A percentile compares a stretch with the other conserved stretches of the same genome.
phyloP scores from a whole-genome alignment of 2,797 vertebrate genomes.

The Poecilia velifera region DNA sequence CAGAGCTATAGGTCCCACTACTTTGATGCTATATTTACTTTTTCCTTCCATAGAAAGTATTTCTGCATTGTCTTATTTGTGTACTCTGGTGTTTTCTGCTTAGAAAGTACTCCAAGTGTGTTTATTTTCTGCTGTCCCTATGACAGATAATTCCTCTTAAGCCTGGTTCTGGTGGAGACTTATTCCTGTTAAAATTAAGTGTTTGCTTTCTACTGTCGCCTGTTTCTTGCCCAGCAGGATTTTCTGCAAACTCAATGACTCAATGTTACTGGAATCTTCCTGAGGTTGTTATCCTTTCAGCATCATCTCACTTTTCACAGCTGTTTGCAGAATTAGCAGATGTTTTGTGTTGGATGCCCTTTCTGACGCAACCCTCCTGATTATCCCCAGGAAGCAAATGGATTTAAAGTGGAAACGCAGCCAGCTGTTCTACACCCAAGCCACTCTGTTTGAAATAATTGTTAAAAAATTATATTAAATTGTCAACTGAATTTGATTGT shows the following conservation, averaged over 20 bases:
- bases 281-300: neutral
- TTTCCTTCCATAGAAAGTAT: neutral
- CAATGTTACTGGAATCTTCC: neutral
- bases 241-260: neutral
- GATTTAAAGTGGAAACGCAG: neutral
- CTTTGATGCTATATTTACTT: neutral
- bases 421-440: neutral
- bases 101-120: neutral
- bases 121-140: neutral
- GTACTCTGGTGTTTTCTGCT: neutral
- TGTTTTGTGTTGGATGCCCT: neutral
- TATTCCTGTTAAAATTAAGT: neutral
- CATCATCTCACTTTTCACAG: neutral
- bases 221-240: neutral
- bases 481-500: neutral
- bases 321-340: neutral
- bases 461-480: neutral
- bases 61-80: neutral
- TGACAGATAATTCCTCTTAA: neutral
- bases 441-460: neutral
- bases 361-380: neutral
- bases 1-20: neutral
- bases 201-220: neutral
- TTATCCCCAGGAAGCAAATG: neutral
- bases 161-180: neutral